Conservation (phyloP, 2,888 invertebrate genomes). For the Deilephila elpenor region DNA sequence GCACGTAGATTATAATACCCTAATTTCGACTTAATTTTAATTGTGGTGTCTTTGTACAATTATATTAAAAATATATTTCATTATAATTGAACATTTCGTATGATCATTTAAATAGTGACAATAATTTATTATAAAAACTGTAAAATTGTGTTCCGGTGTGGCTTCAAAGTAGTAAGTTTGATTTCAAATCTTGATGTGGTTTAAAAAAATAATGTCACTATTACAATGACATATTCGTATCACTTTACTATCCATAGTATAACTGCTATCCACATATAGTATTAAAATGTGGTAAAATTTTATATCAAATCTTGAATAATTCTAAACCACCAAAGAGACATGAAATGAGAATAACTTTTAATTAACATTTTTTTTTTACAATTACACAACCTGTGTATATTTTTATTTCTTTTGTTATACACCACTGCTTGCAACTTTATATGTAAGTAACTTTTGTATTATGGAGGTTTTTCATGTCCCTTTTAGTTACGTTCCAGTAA, state of each 20-base stretch:
- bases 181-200: too few species aligned
- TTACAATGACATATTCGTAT: neutral
- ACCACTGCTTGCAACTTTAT: too few species aligned
- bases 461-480: neutral
- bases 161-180: too few species aligned
- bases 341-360: neutral
- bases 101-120: neutral
- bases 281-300: slow-evolving; percentile 8
- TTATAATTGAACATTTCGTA: neutral
- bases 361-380: too few species aligned
- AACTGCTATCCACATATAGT: neutral
- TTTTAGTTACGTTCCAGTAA: slow-evolving; percentile 32
- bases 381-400: too few species aligned
- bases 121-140: neutral
- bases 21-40: slow-evolving; percentile 29
- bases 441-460: too few species aligned
- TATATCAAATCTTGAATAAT: slow-evolving; percentile 2
- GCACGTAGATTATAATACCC: neutral
- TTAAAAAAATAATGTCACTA: neutral
- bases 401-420: too few species aligned
- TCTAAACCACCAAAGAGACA: neutral
- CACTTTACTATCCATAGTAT: neutral
- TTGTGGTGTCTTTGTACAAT: slow-evolving; percentile 15
- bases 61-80: slow-evolving; percentile 3
- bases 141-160: too few species aligned